These are phyloP conservation scores for Tricholauxania praeusta DNA, from an alignment of 2,888 invertebrate species.

Conservation along the genomic window DNA sequence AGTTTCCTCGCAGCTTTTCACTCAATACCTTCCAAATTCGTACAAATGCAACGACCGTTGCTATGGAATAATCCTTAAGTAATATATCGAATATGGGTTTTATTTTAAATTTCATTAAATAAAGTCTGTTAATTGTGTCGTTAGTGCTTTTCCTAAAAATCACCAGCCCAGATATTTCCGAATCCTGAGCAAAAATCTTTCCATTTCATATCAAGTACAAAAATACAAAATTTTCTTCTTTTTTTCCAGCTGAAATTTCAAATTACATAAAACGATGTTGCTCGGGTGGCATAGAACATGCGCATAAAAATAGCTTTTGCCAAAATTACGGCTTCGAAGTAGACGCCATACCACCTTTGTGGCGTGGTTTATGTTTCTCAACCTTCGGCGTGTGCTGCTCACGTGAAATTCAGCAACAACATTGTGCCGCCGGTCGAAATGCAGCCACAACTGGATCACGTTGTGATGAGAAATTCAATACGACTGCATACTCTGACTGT, in stretches of 20 bases:
- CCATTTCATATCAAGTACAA: background rate
- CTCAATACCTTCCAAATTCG: too few species aligned
- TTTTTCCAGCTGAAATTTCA: conserved; percentile 51
- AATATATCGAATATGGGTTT: too few species aligned
- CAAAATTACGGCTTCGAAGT: conserved; percentile 70
- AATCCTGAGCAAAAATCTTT: too few species aligned
- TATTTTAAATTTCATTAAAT: too few species aligned
- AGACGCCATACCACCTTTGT: conserved; percentile 69
- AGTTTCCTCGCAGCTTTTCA: too few species aligned
- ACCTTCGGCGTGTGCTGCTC: conserved; percentile 76
- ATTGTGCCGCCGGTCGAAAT: conserved; percentile 61
- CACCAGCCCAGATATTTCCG: too few species aligned
- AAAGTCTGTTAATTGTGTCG: too few species aligned
- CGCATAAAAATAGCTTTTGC: conserved; percentile 69
- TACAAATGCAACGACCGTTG: too few species aligned
- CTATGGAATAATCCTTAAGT: too few species aligned
- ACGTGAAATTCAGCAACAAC: conserved; percentile 67
- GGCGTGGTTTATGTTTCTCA: conserved; percentile 74
- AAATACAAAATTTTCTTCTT: background rate
- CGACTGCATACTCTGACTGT: conserved; percentile 69
- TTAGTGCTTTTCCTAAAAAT: too few species aligned
- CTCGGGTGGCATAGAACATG: conserved; percentile 70
- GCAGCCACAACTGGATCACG: conserved; percentile 60
- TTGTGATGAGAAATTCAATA: conserved; percentile 56
- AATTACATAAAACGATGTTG: conserved; percentile 69